Evolutionary conservation across 2,888 invertebrate species (phyloP), one percentile per base, ranked within the genome.

Genomic region (Apoda limacodes): DNA sequence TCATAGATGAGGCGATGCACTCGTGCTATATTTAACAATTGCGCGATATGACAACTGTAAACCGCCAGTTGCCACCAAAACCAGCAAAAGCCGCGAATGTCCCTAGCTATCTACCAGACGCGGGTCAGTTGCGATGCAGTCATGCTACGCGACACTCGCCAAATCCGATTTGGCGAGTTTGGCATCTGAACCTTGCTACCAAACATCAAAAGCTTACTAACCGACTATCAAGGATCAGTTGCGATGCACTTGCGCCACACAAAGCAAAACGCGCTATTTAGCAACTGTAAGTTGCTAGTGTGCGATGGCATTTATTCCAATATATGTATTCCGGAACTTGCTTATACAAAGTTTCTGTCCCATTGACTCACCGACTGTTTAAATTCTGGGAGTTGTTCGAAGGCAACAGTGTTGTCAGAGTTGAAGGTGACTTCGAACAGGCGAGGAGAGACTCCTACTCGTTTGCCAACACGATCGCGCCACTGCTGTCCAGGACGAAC

Each of bases 151-250:
- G n/a, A n/a, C n/a, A n/a, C n/a, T n/a, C n/a, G n/a, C n/a, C n/a
- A n/a, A n/a, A n/a, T n/a, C n/a, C n/a, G n/a, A n/a, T n/a, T n/a
- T n/a, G n/a, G n/a, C n/a, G n/a, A n/a, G 42, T 42, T 34, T 45
- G 30, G 15, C 30, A 39, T 11, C 45, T 30, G 5, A 19, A 11
- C 20, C 13, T 28, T 35, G 30, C 1, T 28, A 25, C 5, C 25
- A 24, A 3, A 13, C 9, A 2, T 19, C n/a, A 0, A 32, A 24
- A 0, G 42, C 31, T 12, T 47, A 32, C 9, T 35, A 31, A 10
- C 90, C 90, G 25, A 88, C 69, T 90, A 90, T 90, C 10, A 47
- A 80, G 50, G 84, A 90, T 11, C 90, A 68, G 43, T 85, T 85
- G 52, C 85, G 84, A 4, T 86, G 85, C 22, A 85, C 82, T 58